These are phyloP conservation scores for Oceanodroma leucorhoa DNA, from an alignment of 2,797 vertebrate species.

Conservation along the genomic window DNA sequence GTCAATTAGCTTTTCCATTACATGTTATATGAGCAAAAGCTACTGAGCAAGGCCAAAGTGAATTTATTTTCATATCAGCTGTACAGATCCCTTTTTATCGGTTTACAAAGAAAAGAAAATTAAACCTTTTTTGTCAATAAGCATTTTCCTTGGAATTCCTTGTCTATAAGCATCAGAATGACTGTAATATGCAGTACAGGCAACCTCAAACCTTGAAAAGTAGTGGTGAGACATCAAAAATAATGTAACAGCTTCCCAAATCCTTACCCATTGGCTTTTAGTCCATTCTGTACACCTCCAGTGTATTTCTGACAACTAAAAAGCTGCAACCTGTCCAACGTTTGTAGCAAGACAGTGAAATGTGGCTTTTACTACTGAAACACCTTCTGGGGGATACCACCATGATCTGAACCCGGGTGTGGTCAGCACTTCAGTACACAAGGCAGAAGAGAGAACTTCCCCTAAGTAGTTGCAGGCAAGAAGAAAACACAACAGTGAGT, in stretches of 20 bases:
- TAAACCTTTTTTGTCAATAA: not conserved
- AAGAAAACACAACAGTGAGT: not conserved
- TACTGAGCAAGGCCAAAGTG: not conserved
- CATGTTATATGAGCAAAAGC: not conserved
- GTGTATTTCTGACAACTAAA: not conserved
- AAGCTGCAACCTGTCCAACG: not conserved
- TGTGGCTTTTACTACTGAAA: not conserved
- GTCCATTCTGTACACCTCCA: not conserved
- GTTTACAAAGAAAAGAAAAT: not conserved
- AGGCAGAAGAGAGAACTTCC: not conserved
- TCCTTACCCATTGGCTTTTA: not conserved
- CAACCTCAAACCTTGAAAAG: not conserved
- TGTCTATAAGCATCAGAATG: not conserved
- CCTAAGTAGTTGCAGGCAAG: not conserved
- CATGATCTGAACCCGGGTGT: not conserved
- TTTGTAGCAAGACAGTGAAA: not conserved
- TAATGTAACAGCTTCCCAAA: not conserved
- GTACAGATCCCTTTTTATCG: not conserved
- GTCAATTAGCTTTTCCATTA: constrained; percentile 36
- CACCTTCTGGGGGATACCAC: not conserved
- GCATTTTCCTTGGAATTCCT: not conserved
- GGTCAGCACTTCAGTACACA: not conserved
- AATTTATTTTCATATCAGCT: not conserved
- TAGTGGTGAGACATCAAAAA: not conserved
- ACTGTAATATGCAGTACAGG: not conserved